phyloP scores from a whole-genome alignment of 2,797 vertebrate species.

The Champsocephalus esox region DNA sequence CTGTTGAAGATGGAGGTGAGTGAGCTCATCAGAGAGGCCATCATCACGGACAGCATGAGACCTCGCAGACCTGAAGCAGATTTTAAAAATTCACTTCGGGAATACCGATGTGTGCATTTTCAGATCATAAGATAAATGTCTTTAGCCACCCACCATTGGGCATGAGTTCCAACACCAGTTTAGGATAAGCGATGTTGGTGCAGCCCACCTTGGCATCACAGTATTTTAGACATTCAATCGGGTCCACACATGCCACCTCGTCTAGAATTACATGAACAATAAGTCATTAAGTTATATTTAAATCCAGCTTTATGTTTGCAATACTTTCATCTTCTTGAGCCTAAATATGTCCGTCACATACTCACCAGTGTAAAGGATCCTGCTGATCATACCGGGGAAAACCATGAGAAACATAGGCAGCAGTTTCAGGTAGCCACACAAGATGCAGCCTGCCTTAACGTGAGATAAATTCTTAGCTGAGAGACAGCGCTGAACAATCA shows the following conservation, averaged over 20 bases:
- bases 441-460: slow-evolving; percentile 92
- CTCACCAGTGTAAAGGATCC: slow-evolving; percentile 92
- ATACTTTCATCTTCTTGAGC: neutral
- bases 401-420: slow-evolving; percentile 97
- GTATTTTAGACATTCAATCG: slow-evolving; percentile 76
- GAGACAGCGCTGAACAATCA: slow-evolving; percentile 96
- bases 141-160: slow-evolving; percentile 87
- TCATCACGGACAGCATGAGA: slow-evolving; percentile 96
- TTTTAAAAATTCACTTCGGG: neutral
- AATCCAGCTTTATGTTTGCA: no score
- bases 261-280: slow-evolving; percentile 78
- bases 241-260: slow-evolving; percentile 89
- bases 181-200: slow-evolving; percentile 94
- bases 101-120: neutral
- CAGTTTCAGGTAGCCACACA: slow-evolving; percentile 95
- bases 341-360: neutral
- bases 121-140: neutral
- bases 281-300: no score
- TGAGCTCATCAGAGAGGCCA: slow-evolving; percentile 98
- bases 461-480: slow-evolving; percentile 95
- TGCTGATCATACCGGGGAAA: slow-evolving; percentile 97
- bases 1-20: slow-evolving; percentile 98
- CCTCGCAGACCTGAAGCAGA: slow-evolving; percentile 90
- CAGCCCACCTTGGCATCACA: slow-evolving; percentile 92
- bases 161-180: slow-evolving; percentile 94